Conservation (phyloP, 2,113 vertebrate species). For the Engraulis encrasicolus region DNA sequence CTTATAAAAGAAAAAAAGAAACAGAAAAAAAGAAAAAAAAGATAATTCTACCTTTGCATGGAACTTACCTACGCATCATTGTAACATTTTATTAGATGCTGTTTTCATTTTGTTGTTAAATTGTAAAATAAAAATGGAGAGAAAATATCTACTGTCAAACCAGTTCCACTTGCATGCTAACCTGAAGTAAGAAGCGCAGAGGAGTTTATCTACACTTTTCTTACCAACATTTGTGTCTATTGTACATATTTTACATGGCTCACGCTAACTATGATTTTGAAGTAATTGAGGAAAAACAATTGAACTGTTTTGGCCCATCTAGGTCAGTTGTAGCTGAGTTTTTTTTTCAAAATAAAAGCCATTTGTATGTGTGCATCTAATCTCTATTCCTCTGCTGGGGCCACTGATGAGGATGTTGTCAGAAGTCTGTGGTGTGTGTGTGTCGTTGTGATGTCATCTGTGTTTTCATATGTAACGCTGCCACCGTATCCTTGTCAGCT, state of each 20-base stretch:
- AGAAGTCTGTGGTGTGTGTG: not conserved
- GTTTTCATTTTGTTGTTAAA: conserved; percentile 71
- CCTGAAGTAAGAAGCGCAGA: not conserved
- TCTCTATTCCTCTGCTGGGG: not conserved
- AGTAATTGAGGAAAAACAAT: not conserved
- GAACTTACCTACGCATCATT: conserved; percentile 67
- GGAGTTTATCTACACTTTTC: not conserved
- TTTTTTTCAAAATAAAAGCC: conserved; percentile 6
- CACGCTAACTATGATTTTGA: not conserved
- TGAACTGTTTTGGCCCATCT: not conserved
- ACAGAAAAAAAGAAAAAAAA: conserved; percentile 41
- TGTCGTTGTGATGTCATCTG: not conserved
- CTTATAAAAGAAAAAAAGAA: conserved; percentile 59
- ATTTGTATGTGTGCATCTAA: conserved; percentile 4
- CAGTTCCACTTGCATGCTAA: conserved; percentile 44
- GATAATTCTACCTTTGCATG: conserved; percentile 74
- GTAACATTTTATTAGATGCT: conserved; percentile 73
- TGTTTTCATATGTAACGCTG: not conserved
- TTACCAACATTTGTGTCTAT: not conserved
- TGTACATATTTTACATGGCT: conserved; percentile 2
- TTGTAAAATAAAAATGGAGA: conserved; percentile 72
- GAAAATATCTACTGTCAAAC: conserved; percentile 64
- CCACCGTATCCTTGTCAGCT: not conserved
- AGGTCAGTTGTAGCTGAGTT: not conserved
- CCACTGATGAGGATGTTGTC: not conserved